Evolutionary conservation across 1,140 invertebrate genomes (phyloP), one percentile per base, ranked within the genome.

Genomic region (Diorhabda elongata): DNA sequence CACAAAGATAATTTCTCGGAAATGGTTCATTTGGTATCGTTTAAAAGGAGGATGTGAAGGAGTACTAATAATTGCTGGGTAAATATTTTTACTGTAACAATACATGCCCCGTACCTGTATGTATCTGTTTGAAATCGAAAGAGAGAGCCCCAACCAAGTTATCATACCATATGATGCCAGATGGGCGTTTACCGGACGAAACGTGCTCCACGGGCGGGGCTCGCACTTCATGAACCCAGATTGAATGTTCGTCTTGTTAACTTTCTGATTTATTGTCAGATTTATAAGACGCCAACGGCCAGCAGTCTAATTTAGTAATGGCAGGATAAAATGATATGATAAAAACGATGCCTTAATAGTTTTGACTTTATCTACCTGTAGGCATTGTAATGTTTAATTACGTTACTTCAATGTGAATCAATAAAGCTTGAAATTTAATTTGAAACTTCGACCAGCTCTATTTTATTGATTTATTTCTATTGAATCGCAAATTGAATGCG

Each of bases 241-340:
- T 69, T 66, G 71, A 74, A 74, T 74, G 77, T 77, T 74, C 76
- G 77, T 79, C 77, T 79, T 77, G 77, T 79, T 79, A 79, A 77
- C 76, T 79, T 75, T 77, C 73, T 76, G 76, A 79, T 79, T 77
- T 79, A 79, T 77, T 73, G 68, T 69, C 69, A 68, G 74, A 74
- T 76, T 68, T 58, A 65, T 66, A 60, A 66, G 56, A 66, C 64
- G 63, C 67, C 69, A 69, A 66, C 61, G 58, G 58, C 66, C 63
- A 68, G 57, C 57, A 61, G 68, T 66, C 69, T 66, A 67, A 73
- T 73, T 73, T 73, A 64, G 71, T 70, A 73, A 52, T 52, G 47
- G 47, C 47, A 52, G 47, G 47, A 52, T 52, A 52, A 52, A 52
- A 52, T n/a, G 47, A 52, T 52, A 3, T 52, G 47, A 52, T 52